Conservation (phyloP, 2,888 invertebrate species). For the Troides helena region DNA sequence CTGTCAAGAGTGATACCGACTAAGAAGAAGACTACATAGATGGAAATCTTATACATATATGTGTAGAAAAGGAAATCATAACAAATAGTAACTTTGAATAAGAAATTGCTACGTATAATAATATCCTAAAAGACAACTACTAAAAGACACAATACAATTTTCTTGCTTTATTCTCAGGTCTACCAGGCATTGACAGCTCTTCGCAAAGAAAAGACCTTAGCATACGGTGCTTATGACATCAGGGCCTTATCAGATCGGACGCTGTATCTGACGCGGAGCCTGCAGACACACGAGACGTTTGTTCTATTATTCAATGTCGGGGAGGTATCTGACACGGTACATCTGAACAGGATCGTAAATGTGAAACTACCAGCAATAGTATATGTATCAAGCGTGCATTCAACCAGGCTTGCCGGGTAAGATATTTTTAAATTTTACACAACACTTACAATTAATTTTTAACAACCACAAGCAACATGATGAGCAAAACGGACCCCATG, state of each 20-base stretch:
- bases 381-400: constrained; percentile 49
- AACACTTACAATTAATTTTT: no score
- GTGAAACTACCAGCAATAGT: constrained; percentile 46
- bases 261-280: constrained; percentile 41
- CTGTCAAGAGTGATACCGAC: no score
- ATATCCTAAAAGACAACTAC: no score
- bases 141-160: neutral
- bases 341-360: constrained; percentile 46
- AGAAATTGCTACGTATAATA: no score
- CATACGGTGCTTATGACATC: constrained; percentile 63
- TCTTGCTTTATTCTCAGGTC: constrained; percentile 49
- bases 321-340: constrained; percentile 49
- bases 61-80: no score
- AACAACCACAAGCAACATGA: no score
- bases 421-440: constrained; percentile 6
- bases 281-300: constrained; percentile 41
- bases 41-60: no score
- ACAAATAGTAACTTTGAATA: no score
- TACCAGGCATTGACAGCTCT: constrained; percentile 77
- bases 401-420: constrained; percentile 46
- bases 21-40: no score
- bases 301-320: constrained; percentile 75
- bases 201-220: constrained; percentile 57
- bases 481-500: no score
- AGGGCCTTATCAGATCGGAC: constrained; percentile 53